These are phyloP conservation scores for Sakesphorus luctuosus DNA, from an alignment of 2,113 vertebrate species.

Conservation along the genomic window DNA sequence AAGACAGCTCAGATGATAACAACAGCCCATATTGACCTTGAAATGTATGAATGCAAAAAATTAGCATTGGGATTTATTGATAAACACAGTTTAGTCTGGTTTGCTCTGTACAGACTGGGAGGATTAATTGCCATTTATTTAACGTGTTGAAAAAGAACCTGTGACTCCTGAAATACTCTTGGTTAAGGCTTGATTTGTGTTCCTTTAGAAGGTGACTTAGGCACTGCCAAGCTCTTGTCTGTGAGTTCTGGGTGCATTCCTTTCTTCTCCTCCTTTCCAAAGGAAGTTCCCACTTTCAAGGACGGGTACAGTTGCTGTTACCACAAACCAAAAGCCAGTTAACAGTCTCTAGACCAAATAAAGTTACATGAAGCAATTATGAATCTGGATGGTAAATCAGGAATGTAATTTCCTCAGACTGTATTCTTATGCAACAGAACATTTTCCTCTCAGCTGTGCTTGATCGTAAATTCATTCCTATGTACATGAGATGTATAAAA, in stretches of 20 bases:
- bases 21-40: neutral
- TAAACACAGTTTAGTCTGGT: neutral
- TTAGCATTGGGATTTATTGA: neutral
- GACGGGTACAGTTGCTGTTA: neutral
- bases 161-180: neutral
- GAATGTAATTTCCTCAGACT: neutral
- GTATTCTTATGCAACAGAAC: neutral
- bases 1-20: neutral
- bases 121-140: neutral
- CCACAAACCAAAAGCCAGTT: neutral
- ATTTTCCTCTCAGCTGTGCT: neutral
- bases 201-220: neutral
- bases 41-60: neutral
- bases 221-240: neutral
- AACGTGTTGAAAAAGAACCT: neutral
- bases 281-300: neutral
- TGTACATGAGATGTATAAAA: neutral
- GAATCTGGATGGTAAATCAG: neutral
- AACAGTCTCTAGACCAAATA: neutral
- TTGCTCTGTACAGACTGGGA: neutral
- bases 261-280: neutral
- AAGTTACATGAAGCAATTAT: neutral
- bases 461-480: neutral
- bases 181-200: neutral
- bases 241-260: neutral